Percentiles rank a stretch among this genome's conserved stretches.
phyloP scores from a whole-genome alignment of 2,797 vertebrate genomes.

The Pampus argenteus region DNA sequence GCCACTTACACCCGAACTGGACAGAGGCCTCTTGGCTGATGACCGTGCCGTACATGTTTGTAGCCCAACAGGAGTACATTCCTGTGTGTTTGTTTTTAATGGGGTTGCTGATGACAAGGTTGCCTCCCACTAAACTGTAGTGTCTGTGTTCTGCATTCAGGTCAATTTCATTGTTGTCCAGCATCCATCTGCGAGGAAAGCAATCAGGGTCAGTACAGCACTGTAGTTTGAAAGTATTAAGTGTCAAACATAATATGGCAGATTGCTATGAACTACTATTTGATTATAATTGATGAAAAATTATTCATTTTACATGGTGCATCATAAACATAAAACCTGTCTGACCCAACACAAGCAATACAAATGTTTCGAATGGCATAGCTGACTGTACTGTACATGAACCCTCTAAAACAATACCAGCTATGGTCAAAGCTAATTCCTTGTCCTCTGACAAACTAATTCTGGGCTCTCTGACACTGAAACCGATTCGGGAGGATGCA shows the following conservation, averaged over 20 bases:
- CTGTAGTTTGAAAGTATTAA: constrained; percentile 2
- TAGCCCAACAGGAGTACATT: constrained; percentile 90
- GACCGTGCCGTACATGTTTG: constrained; percentile 90
- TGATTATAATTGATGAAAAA: neutral
- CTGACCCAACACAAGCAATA: constrained; percentile 8
- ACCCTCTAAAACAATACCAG: constrained; percentile 26
- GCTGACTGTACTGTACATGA: constrained; percentile 21
- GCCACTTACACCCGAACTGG: constrained; percentile 94
- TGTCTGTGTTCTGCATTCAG: constrained; percentile 81
- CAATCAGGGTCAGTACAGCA: constrained; percentile 45
- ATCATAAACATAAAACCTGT: neutral
- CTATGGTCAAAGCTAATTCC: constrained; percentile 50
- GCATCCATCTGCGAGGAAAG: constrained; percentile 88
- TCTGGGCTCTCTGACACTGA: constrained; percentile 44
- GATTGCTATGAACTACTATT: neutral
- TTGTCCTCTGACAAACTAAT: constrained; percentile 56
- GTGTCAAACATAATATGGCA: neutral
- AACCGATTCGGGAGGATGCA: constrained; percentile 31
- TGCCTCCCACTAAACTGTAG: constrained; percentile 92
- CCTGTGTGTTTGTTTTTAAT: constrained; percentile 90
- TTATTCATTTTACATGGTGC: neutral
- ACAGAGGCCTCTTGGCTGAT: constrained; percentile 91
- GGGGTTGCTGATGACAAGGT: constrained; percentile 91
- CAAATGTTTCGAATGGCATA: constrained; percentile 19
- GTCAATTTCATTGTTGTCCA: constrained; percentile 88